Conservation (phyloP, 1,140 invertebrate genomes). For the Calliopsis andreniformis region DNA sequence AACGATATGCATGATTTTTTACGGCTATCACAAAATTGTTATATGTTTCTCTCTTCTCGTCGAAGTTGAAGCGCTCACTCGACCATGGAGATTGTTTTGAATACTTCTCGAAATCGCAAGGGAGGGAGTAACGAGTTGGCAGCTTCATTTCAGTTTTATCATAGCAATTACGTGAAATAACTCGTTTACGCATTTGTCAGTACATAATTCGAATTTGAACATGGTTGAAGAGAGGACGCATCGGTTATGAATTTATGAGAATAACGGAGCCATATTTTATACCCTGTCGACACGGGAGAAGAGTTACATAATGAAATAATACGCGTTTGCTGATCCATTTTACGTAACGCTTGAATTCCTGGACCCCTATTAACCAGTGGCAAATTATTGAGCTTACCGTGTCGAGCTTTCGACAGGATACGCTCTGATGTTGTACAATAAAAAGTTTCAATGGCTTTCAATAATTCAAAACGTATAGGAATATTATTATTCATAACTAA, state of each 20-base stretch:
- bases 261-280: slow-evolving; percentile 16
- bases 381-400: slow-evolving; percentile 17
- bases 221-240: background rate
- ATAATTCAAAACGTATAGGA: too few species aligned
- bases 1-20: background rate
- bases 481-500: too few species aligned
- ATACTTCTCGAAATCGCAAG: too few species aligned
- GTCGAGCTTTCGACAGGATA: too few species aligned
- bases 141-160: background rate
- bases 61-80: too few species aligned
- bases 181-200: background rate
- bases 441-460: too few species aligned
- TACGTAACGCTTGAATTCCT: slow-evolving; percentile 24
- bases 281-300: background rate
- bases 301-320: slow-evolving; percentile 37
- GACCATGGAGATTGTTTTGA: too few species aligned
- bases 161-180: background rate
- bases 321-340: slow-evolving; percentile 29
- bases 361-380: background rate
- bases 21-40: too few species aligned
- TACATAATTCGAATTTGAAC: slow-evolving; percentile 25
- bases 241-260: slow-evolving; percentile 10
- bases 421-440: too few species aligned
- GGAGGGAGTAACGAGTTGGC: too few species aligned
- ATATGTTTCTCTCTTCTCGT: background rate